These are phyloP conservation scores for Gymnorhina tibicen DNA, from an alignment of 2,113 vertebrate genomes.

Conservation along the genomic window DNA sequence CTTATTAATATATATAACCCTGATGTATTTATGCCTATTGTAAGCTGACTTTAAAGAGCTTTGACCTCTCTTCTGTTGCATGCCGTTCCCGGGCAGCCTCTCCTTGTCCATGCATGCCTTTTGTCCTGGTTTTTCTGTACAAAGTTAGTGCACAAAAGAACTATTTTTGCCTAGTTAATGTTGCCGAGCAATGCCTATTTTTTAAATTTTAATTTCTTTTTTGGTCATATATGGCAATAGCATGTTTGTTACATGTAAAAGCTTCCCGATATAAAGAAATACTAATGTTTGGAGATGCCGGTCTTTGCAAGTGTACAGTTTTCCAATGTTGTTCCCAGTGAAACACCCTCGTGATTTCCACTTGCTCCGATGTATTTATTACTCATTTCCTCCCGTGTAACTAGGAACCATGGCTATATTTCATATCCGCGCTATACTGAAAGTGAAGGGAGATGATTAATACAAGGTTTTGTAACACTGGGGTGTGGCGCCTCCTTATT, in stretches of 20 bases:
- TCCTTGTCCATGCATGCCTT: slow-evolving; percentile 78
- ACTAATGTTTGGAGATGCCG: slow-evolving; percentile 79
- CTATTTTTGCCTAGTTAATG: slow-evolving; percentile 86
- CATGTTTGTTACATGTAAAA: slow-evolving; percentile 86
- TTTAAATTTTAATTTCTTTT: slow-evolving; percentile 51
- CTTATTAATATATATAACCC: slow-evolving; percentile 80
- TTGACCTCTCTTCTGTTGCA: slow-evolving; percentile 74
- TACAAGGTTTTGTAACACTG: slow-evolving; percentile 87
- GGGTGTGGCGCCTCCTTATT: slow-evolving; percentile 69
- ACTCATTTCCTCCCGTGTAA: slow-evolving; percentile 79
- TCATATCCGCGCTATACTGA: slow-evolving; percentile 78
- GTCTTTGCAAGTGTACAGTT: slow-evolving; percentile 86
- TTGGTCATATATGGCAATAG: slow-evolving; percentile 76
- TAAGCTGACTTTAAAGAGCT: slow-evolving; percentile 74
- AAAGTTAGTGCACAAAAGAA: slow-evolving; percentile 84
- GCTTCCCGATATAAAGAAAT: slow-evolving; percentile 75
- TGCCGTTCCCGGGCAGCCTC: slow-evolving; percentile 69
- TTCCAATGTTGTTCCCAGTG: slow-evolving; percentile 81
- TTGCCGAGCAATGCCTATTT: slow-evolving; percentile 85
- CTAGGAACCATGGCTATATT: slow-evolving; percentile 80
- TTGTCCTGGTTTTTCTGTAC: slow-evolving; percentile 74
- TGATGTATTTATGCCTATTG: slow-evolving; percentile 80
- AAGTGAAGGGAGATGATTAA: slow-evolving; percentile 86
- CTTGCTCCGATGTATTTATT: slow-evolving; percentile 85
- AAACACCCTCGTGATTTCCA: slow-evolving; percentile 75